Conservation (phyloP, 1,140 invertebrate species). For the Drosophila sechellia region DNA sequence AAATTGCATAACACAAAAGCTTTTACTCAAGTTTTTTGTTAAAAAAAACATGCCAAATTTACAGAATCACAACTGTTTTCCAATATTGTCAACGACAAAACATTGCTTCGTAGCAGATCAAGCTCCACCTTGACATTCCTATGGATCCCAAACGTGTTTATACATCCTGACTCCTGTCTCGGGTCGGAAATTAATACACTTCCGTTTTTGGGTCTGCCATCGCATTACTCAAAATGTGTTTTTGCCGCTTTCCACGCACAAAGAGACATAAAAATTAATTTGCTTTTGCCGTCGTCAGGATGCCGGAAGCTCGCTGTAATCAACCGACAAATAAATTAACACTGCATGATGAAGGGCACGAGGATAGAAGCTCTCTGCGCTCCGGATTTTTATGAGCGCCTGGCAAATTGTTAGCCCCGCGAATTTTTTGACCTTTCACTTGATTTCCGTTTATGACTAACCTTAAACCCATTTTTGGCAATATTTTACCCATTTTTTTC, state of each 20-base stretch:
- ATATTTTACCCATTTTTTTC: conserved; percentile 29
- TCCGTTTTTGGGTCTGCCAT: conserved; percentile 58
- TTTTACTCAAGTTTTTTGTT: too few species aligned
- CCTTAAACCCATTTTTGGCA: conserved; percentile 26
- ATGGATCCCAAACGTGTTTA: conserved; percentile 1
- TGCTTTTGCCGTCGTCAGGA: conserved; percentile 70
- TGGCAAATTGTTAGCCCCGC: conserved; percentile 68
- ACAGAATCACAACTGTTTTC: background rate
- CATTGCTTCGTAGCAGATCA: background rate
- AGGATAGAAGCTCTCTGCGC: conserved; percentile 25
- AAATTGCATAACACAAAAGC: too few species aligned
- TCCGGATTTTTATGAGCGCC: conserved; percentile 38
- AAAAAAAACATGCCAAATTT: too few species aligned
- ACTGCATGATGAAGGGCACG: conserved; percentile 35
- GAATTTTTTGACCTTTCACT: conserved; percentile 72
- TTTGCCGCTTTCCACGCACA: conserved; percentile 41
- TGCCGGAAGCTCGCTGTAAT: conserved; percentile 75
- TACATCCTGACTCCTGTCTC: conserved; percentile 14
- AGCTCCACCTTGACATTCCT: conserved; percentile 24
- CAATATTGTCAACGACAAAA: background rate
- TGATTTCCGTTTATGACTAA: conserved; percentile 74
- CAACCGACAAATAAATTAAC: conserved; percentile 82
- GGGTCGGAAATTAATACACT: conserved; percentile 77
- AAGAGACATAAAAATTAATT: conserved; percentile 79
- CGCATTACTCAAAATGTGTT: conserved; percentile 72